Conservation (phyloP, 2,888 invertebrate genomes). For the Abrostola tripartita region DNA sequence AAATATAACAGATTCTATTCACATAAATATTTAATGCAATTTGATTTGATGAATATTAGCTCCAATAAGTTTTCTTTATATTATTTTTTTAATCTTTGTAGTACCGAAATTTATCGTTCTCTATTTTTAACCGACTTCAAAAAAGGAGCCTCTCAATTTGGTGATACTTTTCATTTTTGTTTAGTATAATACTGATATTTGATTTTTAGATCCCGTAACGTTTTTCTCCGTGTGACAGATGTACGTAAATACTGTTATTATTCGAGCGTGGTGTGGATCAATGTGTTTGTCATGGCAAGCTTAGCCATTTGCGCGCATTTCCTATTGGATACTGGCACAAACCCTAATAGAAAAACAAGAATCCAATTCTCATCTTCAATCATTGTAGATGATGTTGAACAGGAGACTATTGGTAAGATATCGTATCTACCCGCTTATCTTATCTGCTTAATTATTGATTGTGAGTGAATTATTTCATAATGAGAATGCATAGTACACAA, state of each 20-base stretch:
- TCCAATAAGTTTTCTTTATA: too few species aligned
- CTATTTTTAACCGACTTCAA: too few species aligned
- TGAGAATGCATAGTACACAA: too few species aligned
- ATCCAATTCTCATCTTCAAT: conserved; percentile 80
- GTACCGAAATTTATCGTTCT: too few species aligned
- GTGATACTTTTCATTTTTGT: too few species aligned
- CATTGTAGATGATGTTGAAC: conserved; percentile 87
- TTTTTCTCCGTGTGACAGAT: conserved; percentile 94
- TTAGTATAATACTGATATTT: too few species aligned
- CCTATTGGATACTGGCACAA: conserved; percentile 91
- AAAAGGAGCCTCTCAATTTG: too few species aligned
- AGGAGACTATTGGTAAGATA: conserved; percentile 91
- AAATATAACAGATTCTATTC: too few species aligned
- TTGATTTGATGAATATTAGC: too few species aligned
- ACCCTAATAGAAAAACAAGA: conserved; percentile 82
- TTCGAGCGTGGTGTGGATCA: conserved; percentile 93
- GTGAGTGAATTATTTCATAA: too few species aligned
- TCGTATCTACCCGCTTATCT: not conserved
- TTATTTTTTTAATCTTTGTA: too few species aligned
- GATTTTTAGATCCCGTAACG: conserved; percentile 92
- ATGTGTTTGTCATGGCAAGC: conserved; percentile 91
- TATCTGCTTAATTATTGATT: not conserved
- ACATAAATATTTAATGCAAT: too few species aligned
- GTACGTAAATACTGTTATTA: conserved; percentile 96
- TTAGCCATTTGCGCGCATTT: conserved; percentile 95